Evolutionary conservation across 1,140 invertebrate genomes (phyloP), one percentile per base, ranked within the genome.

Genomic region (Eueides isabella): DNA sequence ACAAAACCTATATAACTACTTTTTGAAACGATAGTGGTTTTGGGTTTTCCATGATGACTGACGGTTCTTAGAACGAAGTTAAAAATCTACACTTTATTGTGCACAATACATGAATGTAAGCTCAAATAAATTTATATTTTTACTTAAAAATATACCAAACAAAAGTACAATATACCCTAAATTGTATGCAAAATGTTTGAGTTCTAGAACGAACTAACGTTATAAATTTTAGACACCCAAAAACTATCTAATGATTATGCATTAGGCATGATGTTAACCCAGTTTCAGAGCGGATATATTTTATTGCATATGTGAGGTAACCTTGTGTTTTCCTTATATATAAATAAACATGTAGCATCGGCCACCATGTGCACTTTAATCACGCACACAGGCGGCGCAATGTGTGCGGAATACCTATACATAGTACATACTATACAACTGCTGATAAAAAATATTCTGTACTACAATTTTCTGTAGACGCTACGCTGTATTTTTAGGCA

Each of bases 261-360:
- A 71, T 55, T 55, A 55, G 23, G 9, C 9, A 77, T 65, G 35
- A 65, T 67, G 68, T 74, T 79, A 74, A 79, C 77, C 77, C 63
- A 79, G 68, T 76, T 79, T 63, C 70, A 74, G 74, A 79, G 74
- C 69, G 73, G 75, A 73, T 71, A 65, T 76, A 79, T 69, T 55
- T 55, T 61, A 44, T 65, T 64, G 71, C 61, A 75, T 72, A 72
- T 48, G 67, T 76, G 66, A 38, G 41, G 26, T 75, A 75, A 75
- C 73, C 73, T 75, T 75, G 73, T 66, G 68, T 70, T 71, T 75
- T 75, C 65, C 72, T 74, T 74, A 44, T 74, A 65, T 65, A 70
- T 69, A 61, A 33, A 41, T 69, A 75, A 70, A 75, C 67, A 35
- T 28, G 69, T 63, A 64, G 65, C 41, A 68, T 16, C 68, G 64